Percentiles rank a stretch among this genome's conserved stretches.
Evolutionary conservation across 2,113 vertebrate genomes (phyloP).

Genomic region (Probosciger aterrimus): DNA sequence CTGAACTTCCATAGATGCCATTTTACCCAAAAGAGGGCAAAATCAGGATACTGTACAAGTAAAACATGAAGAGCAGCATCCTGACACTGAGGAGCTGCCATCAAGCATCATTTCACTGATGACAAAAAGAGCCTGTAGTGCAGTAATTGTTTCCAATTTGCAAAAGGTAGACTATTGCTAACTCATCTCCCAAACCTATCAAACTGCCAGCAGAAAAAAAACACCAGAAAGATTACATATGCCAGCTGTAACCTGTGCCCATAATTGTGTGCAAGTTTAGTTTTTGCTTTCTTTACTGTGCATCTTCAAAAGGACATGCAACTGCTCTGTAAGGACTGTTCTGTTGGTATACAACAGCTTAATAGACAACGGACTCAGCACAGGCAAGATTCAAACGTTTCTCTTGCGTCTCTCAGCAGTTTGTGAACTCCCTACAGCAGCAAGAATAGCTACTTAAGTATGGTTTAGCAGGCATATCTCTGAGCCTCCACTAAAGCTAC

Average conservation of each 20-base stretch:
- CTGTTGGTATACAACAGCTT: background rate
- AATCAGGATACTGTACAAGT: background rate
- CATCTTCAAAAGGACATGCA: background rate
- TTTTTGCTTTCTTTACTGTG: background rate
- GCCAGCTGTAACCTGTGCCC: background rate
- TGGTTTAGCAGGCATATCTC: accelerated
- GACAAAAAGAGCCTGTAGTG: background rate
- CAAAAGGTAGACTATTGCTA: background rate
- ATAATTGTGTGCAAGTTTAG: accelerated
- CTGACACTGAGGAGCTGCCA: background rate
- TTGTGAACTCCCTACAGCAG: background rate
- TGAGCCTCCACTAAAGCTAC: accelerated
- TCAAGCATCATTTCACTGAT: background rate
- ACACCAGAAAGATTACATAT: background rate
- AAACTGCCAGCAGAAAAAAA: background rate
- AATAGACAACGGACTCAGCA: background rate
- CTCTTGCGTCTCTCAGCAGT: background rate
- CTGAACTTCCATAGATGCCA: background rate
- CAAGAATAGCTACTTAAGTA: background rate
- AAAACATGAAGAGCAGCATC: background rate
- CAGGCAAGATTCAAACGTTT: background rate
- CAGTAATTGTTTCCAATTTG: background rate
- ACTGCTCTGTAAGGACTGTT: background rate
- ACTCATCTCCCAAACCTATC: background rate
- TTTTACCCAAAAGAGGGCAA: background rate